A percentile compares a stretch with the other conserved stretches of the same genome.
These are phyloP conservation scores for Norana najaformis DNA, from an alignment of 2,888 invertebrate species.

Conservation along the genomic window DNA sequence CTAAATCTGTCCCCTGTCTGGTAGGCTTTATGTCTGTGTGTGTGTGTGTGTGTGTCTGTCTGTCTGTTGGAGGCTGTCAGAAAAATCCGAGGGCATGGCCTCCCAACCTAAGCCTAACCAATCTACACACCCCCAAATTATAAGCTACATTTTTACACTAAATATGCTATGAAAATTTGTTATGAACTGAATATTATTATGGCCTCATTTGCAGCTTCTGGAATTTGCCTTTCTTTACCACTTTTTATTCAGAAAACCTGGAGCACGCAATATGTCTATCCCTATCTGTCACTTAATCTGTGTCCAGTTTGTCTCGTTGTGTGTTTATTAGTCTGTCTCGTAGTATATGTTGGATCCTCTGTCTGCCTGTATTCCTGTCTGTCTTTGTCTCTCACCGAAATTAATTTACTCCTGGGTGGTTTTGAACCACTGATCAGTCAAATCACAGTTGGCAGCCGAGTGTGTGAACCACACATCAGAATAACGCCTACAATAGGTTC, in stretches of 20 bases:
- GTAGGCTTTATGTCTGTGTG: too few relatives aligned
- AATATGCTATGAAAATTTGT: too few relatives aligned
- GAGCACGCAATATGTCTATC: too few relatives aligned
- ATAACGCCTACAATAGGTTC: neutral
- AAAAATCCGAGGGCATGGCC: too few relatives aligned
- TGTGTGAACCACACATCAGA: neutral
- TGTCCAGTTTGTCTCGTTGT: neutral
- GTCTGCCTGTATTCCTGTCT: neutral
- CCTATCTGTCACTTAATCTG: too few relatives aligned
- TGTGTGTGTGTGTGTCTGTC: too few relatives aligned
- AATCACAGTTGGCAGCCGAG: neutral
- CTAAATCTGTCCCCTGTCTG: too few relatives aligned
- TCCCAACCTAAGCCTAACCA: too few relatives aligned
- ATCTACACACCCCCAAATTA: too few relatives aligned
- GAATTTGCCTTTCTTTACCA: neutral
- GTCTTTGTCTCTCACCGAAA: neutral
- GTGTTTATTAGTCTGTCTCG: neutral
- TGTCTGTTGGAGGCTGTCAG: too few relatives aligned
- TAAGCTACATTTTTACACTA: too few relatives aligned
- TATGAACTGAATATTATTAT: neutral
- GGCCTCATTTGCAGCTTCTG: neutral
- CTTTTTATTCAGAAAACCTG: too few relatives aligned
- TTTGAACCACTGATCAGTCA: neutral
- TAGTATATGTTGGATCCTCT: neutral
- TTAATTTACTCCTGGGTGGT: neutral